Base-by-base conservation (phyloP, 2,888 invertebrate genomes). In the Aleiodes alternator region DNA sequence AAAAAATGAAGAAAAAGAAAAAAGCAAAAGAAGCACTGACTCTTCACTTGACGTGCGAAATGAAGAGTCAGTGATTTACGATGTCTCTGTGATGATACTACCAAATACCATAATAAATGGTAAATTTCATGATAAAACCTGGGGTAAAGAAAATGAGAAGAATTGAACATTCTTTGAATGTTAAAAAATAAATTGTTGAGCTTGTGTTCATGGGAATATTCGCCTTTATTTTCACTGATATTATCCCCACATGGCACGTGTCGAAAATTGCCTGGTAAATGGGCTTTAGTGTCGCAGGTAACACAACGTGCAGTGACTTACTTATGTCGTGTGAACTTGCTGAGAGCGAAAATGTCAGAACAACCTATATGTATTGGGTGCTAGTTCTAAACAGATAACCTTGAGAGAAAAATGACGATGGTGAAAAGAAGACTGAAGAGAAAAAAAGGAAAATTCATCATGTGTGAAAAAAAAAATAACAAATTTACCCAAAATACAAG, bases 261-360 rank as follows among this genome's bases (percentile, higher is more conserved):
- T 64, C 64, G 64, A 43, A 64, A 64, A 64, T 64, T 64, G 64
- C 64, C 43, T 43, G 64, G 64, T 64, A 64, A 64, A 64, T 64
- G 43, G 64, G 64, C 43, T 64, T 43, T 64, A 64, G 64, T 64
- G 64, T 64, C 64, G 48, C 43, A 43, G 48, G 64, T 48, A 16
- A 64, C 64, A 43, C 64, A 43, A 14, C 64, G 64, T 64, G 64
- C 64, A 11, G 23, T 64, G 64, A 43, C 64, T 64, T 43, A 43
- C 16, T 23, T 64, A 43, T 48, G 48, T 64, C 43, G 38, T 6
- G 55, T 55, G 55, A 16, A 55, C 14, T 55, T 16, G 16, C 14
- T 55, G 38, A 64, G 64, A 64, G 43, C 16, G 64, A 64, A 64
- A 43, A 64, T 64, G 34, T 16, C 8, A 38, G 38, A 43, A 34